A percentile compares a stretch with the other conserved stretches of the same genome.
Conservation (phyloP, 2,113 vertebrate genomes). For the Empidonax traillii region DNA sequence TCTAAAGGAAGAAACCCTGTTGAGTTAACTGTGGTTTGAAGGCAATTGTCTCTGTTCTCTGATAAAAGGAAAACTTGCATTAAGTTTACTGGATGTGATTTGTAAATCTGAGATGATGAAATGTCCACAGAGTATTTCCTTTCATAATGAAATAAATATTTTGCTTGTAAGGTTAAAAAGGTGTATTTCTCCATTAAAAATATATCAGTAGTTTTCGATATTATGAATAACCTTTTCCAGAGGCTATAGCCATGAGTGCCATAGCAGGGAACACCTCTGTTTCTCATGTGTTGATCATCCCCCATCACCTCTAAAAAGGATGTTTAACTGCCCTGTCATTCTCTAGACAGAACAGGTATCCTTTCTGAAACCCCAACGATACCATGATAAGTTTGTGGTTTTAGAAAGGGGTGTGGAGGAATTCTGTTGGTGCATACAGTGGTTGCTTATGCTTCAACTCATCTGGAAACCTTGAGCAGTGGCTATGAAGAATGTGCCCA, state of each 20-base stretch:
- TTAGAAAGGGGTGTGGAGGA: constrained; percentile 3
- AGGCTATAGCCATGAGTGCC: fast-evolving
- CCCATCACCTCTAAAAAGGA: neutral
- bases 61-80: neutral
- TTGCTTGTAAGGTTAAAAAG: neutral
- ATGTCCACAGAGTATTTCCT: neutral
- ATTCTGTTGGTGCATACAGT: neutral
- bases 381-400: constrained; percentile 21
- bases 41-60: neutral
- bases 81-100: neutral
- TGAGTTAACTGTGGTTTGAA: neutral
- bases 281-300: neutral
- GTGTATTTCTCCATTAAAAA: neutral
- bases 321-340: neutral
- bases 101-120: neutral
- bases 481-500: neutral
- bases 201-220: neutral
- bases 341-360: neutral
- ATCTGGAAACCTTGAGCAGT: neutral
- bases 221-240: neutral
- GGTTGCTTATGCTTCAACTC: neutral
- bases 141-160: neutral
- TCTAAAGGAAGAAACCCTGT: neutral
- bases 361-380: neutral
- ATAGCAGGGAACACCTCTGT: neutral